phyloP scores from a whole-genome alignment of 1,140 invertebrate species.

The Drosophila nigromelanica region DNA sequence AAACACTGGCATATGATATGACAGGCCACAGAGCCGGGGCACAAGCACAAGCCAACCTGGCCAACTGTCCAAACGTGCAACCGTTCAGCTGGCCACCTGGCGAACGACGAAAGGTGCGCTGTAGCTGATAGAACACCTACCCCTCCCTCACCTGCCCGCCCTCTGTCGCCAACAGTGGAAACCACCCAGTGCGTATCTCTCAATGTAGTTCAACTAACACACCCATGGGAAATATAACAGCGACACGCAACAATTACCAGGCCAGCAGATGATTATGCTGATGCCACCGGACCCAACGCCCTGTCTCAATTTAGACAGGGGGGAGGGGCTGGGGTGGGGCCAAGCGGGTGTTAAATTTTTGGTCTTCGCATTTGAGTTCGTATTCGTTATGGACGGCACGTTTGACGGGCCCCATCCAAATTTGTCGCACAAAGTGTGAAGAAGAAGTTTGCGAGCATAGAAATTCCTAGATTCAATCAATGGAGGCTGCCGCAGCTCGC shows the following conservation, averaged over 20 bases:
- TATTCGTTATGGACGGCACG: slow-evolving; percentile 21
- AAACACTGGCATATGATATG: slow-evolving; percentile 78
- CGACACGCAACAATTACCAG: slow-evolving; percentile 73
- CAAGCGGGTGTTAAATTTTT: slow-evolving; percentile 22
- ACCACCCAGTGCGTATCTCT: slow-evolving; percentile 26
- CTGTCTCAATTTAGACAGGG: background rate
- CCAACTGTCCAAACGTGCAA: slow-evolving; percentile 1
- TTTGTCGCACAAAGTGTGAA: slow-evolving; percentile 20
- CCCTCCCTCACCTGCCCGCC: background rate
- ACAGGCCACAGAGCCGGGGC: slow-evolving; percentile 21
- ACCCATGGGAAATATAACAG: slow-evolving; percentile 77
- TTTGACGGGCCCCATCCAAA: too few relatives aligned
- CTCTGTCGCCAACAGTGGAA: background rate
- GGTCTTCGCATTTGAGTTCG: background rate
- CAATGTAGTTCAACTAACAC: slow-evolving; percentile 50
- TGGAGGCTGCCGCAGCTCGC: background rate
- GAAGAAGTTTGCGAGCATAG: background rate
- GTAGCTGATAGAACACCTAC: background rate
- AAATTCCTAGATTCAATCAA: slow-evolving; percentile 9
- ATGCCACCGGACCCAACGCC: slow-evolving; percentile 5
- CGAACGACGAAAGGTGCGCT: slow-evolving; percentile 32
- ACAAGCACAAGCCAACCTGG: slow-evolving; percentile 14
- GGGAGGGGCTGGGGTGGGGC: background rate
- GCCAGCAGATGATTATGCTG: slow-evolving; percentile 42
- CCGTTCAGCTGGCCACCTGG: background rate